Conservation (phyloP, 2,888 invertebrate species). For the Hyles lineata region DNA sequence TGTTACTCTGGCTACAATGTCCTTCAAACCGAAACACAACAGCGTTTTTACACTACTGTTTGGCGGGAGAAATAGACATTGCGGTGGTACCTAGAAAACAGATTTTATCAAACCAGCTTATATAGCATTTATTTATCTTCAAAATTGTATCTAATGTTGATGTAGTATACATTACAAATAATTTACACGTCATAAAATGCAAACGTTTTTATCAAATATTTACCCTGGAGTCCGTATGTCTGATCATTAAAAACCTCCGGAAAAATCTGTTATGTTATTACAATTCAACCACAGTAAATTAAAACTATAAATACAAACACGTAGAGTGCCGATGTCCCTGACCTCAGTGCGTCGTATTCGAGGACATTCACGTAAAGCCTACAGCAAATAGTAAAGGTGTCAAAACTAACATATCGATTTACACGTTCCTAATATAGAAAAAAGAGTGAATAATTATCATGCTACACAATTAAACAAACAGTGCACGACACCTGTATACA, state of each 20-base stretch:
- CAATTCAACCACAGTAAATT: not conserved
- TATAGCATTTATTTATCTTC: too few relatives aligned
- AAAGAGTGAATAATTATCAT: conserved; percentile 39
- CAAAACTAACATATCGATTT: conserved; percentile 65
- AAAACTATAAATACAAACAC: not conserved
- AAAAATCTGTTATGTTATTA: not conserved
- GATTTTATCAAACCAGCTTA: too few relatives aligned
- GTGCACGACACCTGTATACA: conserved; percentile 21
- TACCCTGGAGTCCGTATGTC: too few relatives aligned
- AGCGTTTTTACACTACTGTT: too few relatives aligned
- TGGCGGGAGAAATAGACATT: too few relatives aligned
- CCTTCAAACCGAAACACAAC: too few relatives aligned
- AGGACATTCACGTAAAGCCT: conserved; percentile 58
- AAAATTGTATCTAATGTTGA: too few relatives aligned
- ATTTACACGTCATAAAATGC: too few relatives aligned
- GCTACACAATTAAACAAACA: conserved; percentile 45
- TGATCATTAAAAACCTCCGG: not conserved
- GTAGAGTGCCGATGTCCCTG: conserved; percentile 52
- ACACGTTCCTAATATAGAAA: conserved; percentile 51
- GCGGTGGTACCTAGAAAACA: too few relatives aligned
- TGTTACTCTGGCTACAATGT: too few relatives aligned
- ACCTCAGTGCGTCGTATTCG: conserved; percentile 56
- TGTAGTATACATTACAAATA: too few relatives aligned
- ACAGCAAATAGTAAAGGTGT: conserved; percentile 64
- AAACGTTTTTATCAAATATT: too few relatives aligned